These are phyloP conservation scores for Sinocyclocheilus anshuiensis DNA, from an alignment of 2,113 vertebrate species.

Conservation along the genomic window DNA sequence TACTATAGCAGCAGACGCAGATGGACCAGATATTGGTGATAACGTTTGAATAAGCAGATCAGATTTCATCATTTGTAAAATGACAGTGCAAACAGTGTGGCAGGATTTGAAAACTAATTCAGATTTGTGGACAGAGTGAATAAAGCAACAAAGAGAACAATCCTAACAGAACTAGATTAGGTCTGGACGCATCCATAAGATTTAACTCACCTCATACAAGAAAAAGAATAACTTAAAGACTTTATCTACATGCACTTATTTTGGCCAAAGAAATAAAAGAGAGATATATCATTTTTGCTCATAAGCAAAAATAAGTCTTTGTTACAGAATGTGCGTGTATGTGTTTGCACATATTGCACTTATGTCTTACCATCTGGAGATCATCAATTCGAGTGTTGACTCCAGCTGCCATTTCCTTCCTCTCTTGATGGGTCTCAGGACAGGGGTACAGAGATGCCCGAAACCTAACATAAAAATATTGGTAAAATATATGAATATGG, in stretches of 20 bases:
- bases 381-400: slow-evolving; percentile 98
- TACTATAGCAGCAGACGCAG: neutral
- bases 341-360: neutral
- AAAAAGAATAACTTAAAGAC: neutral
- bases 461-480: slow-evolving; percentile 77
- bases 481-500: neutral
- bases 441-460: slow-evolving; percentile 96
- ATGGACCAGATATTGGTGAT: neutral
- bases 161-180: neutral
- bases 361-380: slow-evolving; percentile 91
- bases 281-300: neutral
- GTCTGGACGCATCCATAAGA: neutral
- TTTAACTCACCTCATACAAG: neutral
- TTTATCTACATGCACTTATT: neutral
- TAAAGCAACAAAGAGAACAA: neutral
- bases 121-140: neutral
- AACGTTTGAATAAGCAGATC: neutral
- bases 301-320: neutral
- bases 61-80: neutral
- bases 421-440: slow-evolving; percentile 93
- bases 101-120: neutral
- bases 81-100: neutral
- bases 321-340: neutral
- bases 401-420: slow-evolving; percentile 96
- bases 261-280: neutral